phyloP scores from a whole-genome alignment of 2,113 vertebrate genomes.

The Coracopsis vasa region DNA sequence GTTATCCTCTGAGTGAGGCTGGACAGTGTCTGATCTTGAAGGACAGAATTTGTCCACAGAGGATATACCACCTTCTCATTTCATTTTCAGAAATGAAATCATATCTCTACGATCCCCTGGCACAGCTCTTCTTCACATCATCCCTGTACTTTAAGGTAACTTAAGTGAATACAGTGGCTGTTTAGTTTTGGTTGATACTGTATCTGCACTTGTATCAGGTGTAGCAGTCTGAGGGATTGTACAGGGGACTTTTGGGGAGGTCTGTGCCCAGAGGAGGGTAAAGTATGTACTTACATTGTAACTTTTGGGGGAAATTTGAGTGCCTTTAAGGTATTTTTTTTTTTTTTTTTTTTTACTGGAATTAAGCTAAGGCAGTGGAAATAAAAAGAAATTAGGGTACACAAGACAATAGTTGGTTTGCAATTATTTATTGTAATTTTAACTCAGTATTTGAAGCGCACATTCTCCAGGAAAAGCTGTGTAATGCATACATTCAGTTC shows the following conservation, averaged over 20 bases:
- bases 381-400: background rate
- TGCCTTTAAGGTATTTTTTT: background rate
- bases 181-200: background rate
- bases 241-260: background rate
- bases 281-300: background rate
- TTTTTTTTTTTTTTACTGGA: background rate
- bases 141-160: conserved; percentile 92
- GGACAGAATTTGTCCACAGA: background rate
- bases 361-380: background rate
- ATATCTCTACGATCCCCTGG: conserved; percentile 82
- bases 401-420: background rate
- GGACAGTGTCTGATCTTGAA: background rate
- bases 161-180: background rate
- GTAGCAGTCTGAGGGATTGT: background rate
- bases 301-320: background rate
- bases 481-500: background rate
- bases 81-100: conserved; percentile 77
- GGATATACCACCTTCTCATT: background rate
- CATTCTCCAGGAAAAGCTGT: background rate
- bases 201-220: background rate
- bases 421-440: background rate
- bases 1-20: background rate
- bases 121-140: conserved; percentile 90
- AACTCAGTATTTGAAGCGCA: background rate
- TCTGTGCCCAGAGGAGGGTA: background rate